These are phyloP conservation scores for Stegostoma tigrinum DNA, from an alignment of 2,113 vertebrate genomes.

Conservation along the genomic window DNA sequence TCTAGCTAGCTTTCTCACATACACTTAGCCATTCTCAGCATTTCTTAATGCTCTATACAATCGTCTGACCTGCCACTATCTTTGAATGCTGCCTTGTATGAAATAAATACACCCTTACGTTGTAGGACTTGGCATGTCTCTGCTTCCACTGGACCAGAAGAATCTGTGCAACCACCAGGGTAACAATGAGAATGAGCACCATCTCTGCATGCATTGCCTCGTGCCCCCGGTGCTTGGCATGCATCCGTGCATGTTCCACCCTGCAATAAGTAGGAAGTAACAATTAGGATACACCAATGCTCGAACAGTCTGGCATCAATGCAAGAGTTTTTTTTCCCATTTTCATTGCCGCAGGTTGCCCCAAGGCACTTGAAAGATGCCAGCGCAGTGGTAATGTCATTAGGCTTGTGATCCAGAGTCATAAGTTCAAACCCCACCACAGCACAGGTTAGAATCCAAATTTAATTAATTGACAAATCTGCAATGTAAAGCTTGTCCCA, in stretches of 20 bases:
- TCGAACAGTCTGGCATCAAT: neutral
- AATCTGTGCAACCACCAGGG: constrained; percentile 85
- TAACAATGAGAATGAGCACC: constrained; percentile 97
- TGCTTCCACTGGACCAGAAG: constrained; percentile 97
- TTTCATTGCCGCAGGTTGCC: neutral
- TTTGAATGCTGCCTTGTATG: neutral
- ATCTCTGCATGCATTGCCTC: constrained; percentile 98
- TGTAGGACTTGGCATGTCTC: constrained; percentile 91
- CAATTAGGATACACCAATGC: neutral
- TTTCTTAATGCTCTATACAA: too few relatives aligned
- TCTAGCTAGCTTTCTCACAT: too few relatives aligned
- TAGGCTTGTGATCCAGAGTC: too few relatives aligned
- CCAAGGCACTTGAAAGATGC: neutral
- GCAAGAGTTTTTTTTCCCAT: neutral
- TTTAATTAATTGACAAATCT: too few relatives aligned
- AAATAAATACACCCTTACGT: constrained; percentile 63
- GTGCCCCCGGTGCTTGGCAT: constrained; percentile 91
- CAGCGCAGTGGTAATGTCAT: too few relatives aligned
- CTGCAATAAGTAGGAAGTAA: constrained; percentile 52
- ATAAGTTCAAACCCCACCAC: too few relatives aligned
- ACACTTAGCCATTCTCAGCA: too few relatives aligned
- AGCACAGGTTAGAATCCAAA: too few relatives aligned
- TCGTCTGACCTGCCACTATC: too few relatives aligned
- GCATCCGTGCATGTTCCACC: constrained; percentile 91
- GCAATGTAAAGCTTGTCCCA: too few relatives aligned